Conservation (phyloP, 2,888 invertebrate genomes). For the Opisthograptis luteolata region DNA sequence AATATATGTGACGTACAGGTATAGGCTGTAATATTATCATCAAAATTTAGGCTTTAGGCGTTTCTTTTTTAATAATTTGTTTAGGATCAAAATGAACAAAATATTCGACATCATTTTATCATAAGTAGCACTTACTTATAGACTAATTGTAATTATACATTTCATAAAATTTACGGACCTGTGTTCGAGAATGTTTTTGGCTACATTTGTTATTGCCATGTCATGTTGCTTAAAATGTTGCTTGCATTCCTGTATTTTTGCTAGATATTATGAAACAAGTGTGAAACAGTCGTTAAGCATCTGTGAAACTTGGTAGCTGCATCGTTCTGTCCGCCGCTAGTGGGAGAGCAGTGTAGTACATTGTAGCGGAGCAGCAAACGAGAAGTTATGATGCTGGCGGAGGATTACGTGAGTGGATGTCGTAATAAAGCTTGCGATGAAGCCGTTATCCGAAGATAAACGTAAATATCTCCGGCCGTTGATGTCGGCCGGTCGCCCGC, state of each 20-base stretch:
- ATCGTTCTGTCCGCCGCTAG: conserved; percentile 54
- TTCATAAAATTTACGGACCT: too few relatives aligned
- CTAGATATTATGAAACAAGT: conserved; percentile 28
- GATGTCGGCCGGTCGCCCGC: conserved; percentile 59
- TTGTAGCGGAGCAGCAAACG: conserved; percentile 79
- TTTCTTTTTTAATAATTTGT: too few relatives aligned
- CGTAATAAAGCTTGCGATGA: conserved; percentile 85
- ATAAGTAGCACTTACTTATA: too few relatives aligned
- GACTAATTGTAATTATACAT: too few relatives aligned
- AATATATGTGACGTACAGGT: not conserved
- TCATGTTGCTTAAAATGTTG: not conserved
- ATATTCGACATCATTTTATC: too few relatives aligned
- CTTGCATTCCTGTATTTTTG: conserved; percentile 14
- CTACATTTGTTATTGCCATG: too few relatives aligned
- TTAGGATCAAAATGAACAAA: too few relatives aligned
- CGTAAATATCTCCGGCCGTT: conserved; percentile 80
- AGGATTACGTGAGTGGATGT: conserved; percentile 85
- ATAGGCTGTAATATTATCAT: not conserved
- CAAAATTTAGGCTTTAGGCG: not conserved
- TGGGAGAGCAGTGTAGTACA: conserved; percentile 75
- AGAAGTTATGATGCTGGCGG: conserved; percentile 82
- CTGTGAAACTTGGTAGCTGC: conserved; percentile 47
- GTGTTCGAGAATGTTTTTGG: too few relatives aligned
- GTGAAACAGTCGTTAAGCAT: conserved; percentile 30
- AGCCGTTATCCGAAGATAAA: conserved; percentile 84